Base-by-base conservation (phyloP, 2,113 vertebrate species). In the Pelodiscus sinensis region DNA sequence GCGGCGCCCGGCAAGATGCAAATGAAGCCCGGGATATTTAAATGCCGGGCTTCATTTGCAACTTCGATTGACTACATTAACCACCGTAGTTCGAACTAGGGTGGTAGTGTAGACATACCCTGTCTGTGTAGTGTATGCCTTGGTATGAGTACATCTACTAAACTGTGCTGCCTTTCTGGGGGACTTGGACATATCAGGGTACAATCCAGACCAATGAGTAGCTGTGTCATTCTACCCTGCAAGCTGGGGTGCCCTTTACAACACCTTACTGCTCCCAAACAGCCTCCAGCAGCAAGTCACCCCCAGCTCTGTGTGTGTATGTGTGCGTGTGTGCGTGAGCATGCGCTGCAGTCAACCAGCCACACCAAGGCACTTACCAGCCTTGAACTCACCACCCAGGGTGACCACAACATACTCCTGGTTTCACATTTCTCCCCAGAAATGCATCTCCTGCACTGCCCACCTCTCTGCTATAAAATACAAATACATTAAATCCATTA, bases 51-150 rank as follows among this genome's bases (percentile, higher is more conserved):
- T n/a, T n/a, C n/a, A n/a, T n/a, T n/a, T n/a, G n/a, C n/a, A n/a
- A n/a, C n/a, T n/a, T n/a, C n/a, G n/a, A n/a, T n/a, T n/a, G n/a
- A n/a, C n/a, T n/a, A n/a, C n/a, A n/a, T n/a, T n/a, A n/a, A n/a
- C n/a, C n/a, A n/a, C n/a, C n/a, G n/a, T n/a, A n/a, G n/a, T n/a
- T n/a, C n/a, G n/a, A n/a, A n/a, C n/a, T n/a, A n/a, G n/a, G n/a
- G n/a, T n/a, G n/a, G n/a, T n/a, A n/a, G n/a, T n/a, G n/a, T n/a
- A n/a, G n/a, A n/a, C n/a, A n/a, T n/a, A n/a, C n/a, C n/a, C n/a
- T n/a, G n/a, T 95, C 88, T 93, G 95, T 88, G 81, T 88, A 95
- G 91, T 95, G 85, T 84, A 94, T 94, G 94, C 89, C 91, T 88
- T 0, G 2, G 62, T 77, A 88, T 4, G 3, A 91, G 2, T 0